Base-by-base conservation (phyloP, 2,113 vertebrate species). In the Oncorhynchus gorbuscha region DNA sequence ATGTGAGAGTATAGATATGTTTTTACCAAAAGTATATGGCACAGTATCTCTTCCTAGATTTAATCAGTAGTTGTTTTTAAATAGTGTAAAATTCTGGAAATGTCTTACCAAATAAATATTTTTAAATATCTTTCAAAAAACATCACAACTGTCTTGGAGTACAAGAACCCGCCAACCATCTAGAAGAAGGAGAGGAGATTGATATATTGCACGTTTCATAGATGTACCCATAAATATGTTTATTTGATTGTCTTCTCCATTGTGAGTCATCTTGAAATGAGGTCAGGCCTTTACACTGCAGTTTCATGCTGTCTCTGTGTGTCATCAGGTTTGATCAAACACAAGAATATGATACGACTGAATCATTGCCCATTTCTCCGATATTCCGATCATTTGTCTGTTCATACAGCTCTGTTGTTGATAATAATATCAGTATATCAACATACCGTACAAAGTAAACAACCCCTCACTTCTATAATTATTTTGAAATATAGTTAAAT, bases 1-100 rank as follows among this genome's bases (percentile, higher is more conserved):
- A 82, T 84, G 71, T 74, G 64, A 59, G 59, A 76, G 45, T 49
- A 24, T 58, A 77, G 66, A 76, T 71, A 68, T 72, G 18, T 58
- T 58, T 55, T 70, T 69, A 30, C 45, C 71, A 59, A 74, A 55
- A 77, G 66, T 49, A 49, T 69, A 71, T 73, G 75, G 70, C 69
- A 76, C 77, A 69, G 77, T 71, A 70, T 48, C 18, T 32, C 24
- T 6, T 69, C 13, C 18, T 35, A 16, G 28, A 62, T 62, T 22
- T 62, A 8, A 22, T 32, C 66, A 30, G 14, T 68, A 18, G 66
- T 13, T 24, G 61, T 66, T 26, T 66, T 30, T 13, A 32, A 66
- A 26, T 28, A 13, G 12, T 67, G 65, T 32, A 16, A 18, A 66
- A 30, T 28, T 45, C 39, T 45, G 51, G 51, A 55, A 55, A 18